Evolutionary conservation across 2,888 invertebrate species (phyloP).

Genomic region (Acheta domesticus): DNA sequence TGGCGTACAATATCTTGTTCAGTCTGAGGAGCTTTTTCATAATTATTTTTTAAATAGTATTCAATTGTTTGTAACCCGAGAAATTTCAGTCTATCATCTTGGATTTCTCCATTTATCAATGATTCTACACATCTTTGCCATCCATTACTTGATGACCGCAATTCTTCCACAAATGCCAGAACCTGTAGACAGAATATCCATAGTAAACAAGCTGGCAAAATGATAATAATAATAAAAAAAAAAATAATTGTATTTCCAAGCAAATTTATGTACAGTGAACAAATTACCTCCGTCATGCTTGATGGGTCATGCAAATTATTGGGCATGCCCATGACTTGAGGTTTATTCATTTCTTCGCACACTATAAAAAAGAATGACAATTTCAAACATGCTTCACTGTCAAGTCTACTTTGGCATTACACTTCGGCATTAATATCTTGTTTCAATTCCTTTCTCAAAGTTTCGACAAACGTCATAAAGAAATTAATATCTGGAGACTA

Average conservation of each 20-base stretch:
- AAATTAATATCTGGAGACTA: too few species aligned
- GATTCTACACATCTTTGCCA: conserved; percentile 31
- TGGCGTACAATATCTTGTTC: conserved; percentile 45
- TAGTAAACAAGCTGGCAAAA: too few species aligned
- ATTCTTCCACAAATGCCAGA: conserved; percentile 28
- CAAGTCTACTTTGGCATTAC: too few species aligned
- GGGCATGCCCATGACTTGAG: not conserved
- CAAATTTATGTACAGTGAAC: not conserved
- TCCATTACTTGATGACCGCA: conserved; percentile 29
- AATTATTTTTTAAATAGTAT: conserved; percentile 49
- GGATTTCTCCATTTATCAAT: conserved; percentile 22
- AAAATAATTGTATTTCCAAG: not conserved
- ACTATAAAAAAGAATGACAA: not conserved
- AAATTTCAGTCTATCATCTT: conserved; percentile 48
- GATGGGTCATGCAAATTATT: not conserved
- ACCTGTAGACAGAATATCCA: conserved; percentile 1
- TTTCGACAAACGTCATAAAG: too few species aligned
- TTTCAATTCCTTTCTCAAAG: too few species aligned
- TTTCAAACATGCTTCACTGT: too few species aligned
- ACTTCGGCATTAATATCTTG: too few species aligned
- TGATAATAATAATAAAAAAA: too few species aligned
- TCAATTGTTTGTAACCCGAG: conserved; percentile 53
- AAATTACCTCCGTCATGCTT: not conserved
- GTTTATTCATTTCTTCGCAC: not conserved
- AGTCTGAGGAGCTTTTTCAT: conserved; percentile 39